Evolutionary conservation across 1,140 invertebrate genomes (phyloP).

Genomic region (Drosophila sturtevanti): DNA sequence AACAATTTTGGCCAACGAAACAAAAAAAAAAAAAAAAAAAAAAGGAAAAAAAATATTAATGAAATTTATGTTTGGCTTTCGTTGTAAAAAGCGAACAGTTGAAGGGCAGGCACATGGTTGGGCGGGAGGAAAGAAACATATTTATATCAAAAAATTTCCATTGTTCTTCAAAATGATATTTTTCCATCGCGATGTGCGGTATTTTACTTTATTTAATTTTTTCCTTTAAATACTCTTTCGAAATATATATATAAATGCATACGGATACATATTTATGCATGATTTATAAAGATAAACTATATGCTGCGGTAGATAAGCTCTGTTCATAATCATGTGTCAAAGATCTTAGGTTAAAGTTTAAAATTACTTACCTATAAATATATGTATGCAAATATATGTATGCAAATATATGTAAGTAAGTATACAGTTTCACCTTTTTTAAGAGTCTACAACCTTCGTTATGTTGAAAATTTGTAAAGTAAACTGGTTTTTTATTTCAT

Average conservation of each 20-base stretch:
- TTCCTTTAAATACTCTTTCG: conserved; percentile 3
- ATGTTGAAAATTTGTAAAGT: neutral
- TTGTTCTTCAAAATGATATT: conserved; percentile 55
- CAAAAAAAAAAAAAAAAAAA: conserved; percentile 31
- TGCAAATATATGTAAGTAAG: no score
- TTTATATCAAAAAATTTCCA: conserved; percentile 45
- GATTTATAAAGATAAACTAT: no score
- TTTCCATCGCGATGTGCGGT: conserved; percentile 4
- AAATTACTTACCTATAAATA: no score
- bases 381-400: no score
- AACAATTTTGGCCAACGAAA: conserved; percentile 47
- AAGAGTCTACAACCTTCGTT: neutral
- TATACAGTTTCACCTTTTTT: neutral
- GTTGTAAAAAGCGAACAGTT: neutral
- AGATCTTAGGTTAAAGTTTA: no score
- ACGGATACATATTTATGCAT: no score
- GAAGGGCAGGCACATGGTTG: neutral
- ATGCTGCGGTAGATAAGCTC: no score
- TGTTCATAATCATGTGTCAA: no score
- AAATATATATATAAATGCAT: no score
- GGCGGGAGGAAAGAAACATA: neutral
- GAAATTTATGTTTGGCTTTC: conserved; percentile 56
- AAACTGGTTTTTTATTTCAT: conserved; percentile 15
- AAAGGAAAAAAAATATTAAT: conserved; percentile 62
- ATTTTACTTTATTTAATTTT: conserved; percentile 18